Percentiles rank a stretch among this genome's conserved stretches.
Evolutionary conservation across 2,888 invertebrate genomes (phyloP).

Genomic region (Cephalotes varians): DNA sequence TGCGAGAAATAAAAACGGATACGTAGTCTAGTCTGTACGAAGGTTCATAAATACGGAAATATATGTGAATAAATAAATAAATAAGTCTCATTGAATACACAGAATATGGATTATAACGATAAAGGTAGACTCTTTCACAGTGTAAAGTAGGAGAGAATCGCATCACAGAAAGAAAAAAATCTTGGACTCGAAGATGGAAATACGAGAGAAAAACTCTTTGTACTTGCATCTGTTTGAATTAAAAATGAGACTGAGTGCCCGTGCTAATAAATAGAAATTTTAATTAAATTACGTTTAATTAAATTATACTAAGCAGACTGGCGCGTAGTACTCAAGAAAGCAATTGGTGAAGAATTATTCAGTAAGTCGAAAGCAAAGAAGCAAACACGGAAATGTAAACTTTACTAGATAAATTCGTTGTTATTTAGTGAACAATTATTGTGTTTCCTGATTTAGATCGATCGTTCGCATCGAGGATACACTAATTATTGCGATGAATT

Average conservation of each 20-base stretch:
- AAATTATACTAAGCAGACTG: conserved; percentile 28
- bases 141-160: conserved; percentile 35
- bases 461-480: conserved; percentile 6
- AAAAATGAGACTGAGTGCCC: conserved; percentile 20
- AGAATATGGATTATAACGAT: not conserved
- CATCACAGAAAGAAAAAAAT: conserved; percentile 47
- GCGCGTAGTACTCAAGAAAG: conserved; percentile 16
- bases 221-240: not conserved
- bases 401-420: conserved; percentile 27
- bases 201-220: not conserved
- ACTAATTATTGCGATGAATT: conserved; percentile 20
- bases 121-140: conserved; percentile 2
- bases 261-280: conserved; percentile 5
- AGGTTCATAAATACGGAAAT: conserved; percentile 42
- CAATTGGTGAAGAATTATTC: conserved; percentile 6
- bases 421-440: conserved; percentile 29
- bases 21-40: conserved; percentile 25
- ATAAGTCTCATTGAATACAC: conserved; percentile 26
- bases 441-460: not conserved
- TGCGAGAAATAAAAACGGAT: conserved; percentile 20
- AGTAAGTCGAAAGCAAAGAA: conserved; percentile 30
- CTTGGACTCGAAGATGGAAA: conserved; percentile 22
- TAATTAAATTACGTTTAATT: conserved; percentile 29
- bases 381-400: conserved; percentile 5
- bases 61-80: conserved; percentile 49